Evolutionary conservation across 1,140 invertebrate genomes (phyloP).

Genomic region (Colletes gigas): DNA sequence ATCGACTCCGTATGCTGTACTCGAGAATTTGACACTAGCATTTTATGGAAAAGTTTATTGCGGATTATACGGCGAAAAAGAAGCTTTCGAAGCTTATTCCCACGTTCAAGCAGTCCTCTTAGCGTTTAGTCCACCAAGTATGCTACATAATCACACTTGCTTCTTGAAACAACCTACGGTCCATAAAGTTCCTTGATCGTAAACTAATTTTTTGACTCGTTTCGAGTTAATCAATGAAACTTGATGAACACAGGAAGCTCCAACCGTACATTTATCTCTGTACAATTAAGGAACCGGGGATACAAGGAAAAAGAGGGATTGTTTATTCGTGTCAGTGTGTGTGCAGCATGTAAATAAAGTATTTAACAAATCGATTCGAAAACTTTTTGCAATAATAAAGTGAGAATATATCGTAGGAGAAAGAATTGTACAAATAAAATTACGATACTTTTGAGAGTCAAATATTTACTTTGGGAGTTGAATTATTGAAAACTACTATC

Average conservation of each 20-base stretch:
- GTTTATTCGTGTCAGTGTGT: constrained; percentile 11
- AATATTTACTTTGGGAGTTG: no score
- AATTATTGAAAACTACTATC: no score
- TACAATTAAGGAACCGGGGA: constrained; percentile 13
- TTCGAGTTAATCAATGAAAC: constrained; percentile 13
- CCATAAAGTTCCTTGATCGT: constrained; percentile 15
- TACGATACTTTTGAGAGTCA: no score
- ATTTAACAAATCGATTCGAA: no score
- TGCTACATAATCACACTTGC: constrained; percentile 29
- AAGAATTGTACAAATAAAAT: no score
- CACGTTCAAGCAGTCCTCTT: background rate
- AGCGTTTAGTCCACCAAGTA: constrained; percentile 41
- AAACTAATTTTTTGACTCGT: background rate
- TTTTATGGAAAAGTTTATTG: background rate
- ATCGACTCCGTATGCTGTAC: background rate
- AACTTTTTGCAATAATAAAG: no score
- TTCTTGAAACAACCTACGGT: constrained; percentile 19
- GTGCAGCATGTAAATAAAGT: background rate
- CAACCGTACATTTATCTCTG: constrained; percentile 47
- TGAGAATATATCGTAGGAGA: no score
- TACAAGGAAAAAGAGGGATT: constrained; percentile 8
- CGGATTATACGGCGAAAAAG: no score
- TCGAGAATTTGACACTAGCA: background rate
- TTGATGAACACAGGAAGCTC: constrained; percentile 33
- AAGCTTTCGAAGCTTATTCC: background rate